Evolutionary conservation across 2,113 vertebrate genomes (phyloP).

Genomic region (Cryptoleucopteryx plumbea): DNA sequence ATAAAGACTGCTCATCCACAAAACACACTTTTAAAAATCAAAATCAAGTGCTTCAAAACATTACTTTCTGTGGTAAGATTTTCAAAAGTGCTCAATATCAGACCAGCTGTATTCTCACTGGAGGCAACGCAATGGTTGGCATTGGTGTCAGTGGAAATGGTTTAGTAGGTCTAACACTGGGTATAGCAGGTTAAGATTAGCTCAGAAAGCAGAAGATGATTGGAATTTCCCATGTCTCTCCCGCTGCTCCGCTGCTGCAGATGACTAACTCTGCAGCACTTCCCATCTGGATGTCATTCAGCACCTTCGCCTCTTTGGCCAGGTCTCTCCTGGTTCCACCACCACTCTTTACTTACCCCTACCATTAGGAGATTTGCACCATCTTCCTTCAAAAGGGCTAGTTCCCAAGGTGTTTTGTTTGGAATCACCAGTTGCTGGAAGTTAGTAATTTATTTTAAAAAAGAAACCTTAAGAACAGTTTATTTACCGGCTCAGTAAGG

Average conservation of each 20-base stretch:
- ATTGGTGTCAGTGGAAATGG: background rate
- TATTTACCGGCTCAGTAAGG: background rate
- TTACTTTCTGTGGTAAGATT: background rate
- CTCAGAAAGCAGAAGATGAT: background rate
- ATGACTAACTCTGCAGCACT: background rate
- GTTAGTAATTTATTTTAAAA: background rate
- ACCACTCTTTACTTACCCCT: background rate
- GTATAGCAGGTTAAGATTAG: background rate
- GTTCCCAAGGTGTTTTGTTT: background rate
- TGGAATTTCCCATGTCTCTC: background rate
- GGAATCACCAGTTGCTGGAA: background rate
- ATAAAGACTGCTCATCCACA: background rate
- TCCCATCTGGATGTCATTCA: background rate
- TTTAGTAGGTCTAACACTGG: background rate
- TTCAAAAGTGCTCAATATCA: background rate
- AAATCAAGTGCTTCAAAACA: background rate
- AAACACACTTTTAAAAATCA: background rate
- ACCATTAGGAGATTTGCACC: background rate
- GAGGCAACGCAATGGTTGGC: background rate
- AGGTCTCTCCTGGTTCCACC: background rate
- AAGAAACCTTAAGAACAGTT: background rate
- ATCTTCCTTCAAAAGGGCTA: background rate
- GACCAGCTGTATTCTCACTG: background rate
- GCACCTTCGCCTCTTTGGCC: background rate
- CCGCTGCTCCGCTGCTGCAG: background rate